Base-by-base conservation (phyloP, 2,888 invertebrate species). In the Tromatobia lineatoria region DNA sequence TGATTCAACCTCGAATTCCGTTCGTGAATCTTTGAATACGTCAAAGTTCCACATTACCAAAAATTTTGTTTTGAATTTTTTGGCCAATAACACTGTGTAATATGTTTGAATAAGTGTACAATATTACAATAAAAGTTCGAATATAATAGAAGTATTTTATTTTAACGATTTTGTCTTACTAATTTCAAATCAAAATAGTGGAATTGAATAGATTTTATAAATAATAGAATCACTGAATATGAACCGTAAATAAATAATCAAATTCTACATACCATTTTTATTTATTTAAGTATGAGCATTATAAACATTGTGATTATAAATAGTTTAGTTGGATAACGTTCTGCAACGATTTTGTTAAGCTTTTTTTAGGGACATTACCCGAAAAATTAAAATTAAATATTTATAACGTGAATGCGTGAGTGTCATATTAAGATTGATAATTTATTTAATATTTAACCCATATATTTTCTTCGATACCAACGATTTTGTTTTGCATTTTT, bases 401-500 rank as follows among this genome's bases (percentile, higher is more conserved):
- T 38, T 8, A 10, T 0, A 38, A 47, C 4, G 13, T n/a, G n/a
- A 47, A 47, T 47, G n/a, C n/a, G 47, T 47, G 3, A 15, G 15
- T n/a, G 3, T 13, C 2, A 3, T 8, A 15, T 47, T 47, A 47
- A 15, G 18, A 18, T 10, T 54, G 2, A 7, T 54, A 20, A 8
- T 54, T 10, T 47, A 54, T 54, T 54, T 6, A 10, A 54, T 20
- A 18, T 34, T 69, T 52, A 10, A 52, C 50, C 52, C 11, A 11
- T 18, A 13, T 18, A 10, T 10, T 8, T 71, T 42, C 73, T 54
- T 15, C 7, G n/a, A 73, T 59, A 61, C 42, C 69, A 52, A 23
- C 34, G 20, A 52, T 23, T 45, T 38, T 13, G 13, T 23, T 6
- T 3, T 11, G 1, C 20, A 7, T 10, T 2, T 45, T n/a, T 13